Base-by-base conservation (phyloP, 1,140 invertebrate genomes). In the Papilio helenus region DNA sequence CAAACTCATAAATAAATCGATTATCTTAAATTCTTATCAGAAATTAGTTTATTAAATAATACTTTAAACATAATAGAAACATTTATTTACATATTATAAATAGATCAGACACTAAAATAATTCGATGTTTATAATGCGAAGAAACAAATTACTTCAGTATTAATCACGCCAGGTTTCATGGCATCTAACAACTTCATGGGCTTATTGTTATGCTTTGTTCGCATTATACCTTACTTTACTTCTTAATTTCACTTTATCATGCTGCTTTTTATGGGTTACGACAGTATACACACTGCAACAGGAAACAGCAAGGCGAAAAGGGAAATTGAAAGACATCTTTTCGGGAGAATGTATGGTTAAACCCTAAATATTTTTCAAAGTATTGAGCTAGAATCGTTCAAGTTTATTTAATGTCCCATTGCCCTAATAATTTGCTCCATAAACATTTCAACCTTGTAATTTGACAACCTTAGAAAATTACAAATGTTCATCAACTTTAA, bases 271-370 rank as follows among this genome's bases (percentile, higher is more conserved):
- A 95, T 95, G 94, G 95, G 93, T 95, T 92, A 93, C 95, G 95
- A 95, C 95, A 97, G 96, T 96, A 95, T 96, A 96, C 96, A 96
- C 96, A 94, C 95, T 95, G 93, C 96, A 96, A 95, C 96, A 96
- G 94, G 96, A 96, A 94, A 95, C 96, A 89, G 95, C 95, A 92
- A 96, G 96, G 95, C 96, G 96, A 95, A 97, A 96, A 95, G 96
- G 96, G 90, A 96, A 96, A 96, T 95, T 97, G 95, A 96, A 96
- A 96, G 96, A 96, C 96, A 96, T 96, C 95, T 96, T 97, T 95
- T 96, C 96, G 89, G 96, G 96, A 92, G 96, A 97, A 95, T 96
- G 96, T 95, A 96, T 96, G 95, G 95, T 95, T 96, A 95, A 90
- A 94, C 92, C 94, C 94, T 95, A 89, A 93, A 89, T 92, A 92